These are phyloP conservation scores for Sesamia inferens DNA, from an alignment of 2,888 invertebrate genomes.

Conservation along the genomic window DNA sequence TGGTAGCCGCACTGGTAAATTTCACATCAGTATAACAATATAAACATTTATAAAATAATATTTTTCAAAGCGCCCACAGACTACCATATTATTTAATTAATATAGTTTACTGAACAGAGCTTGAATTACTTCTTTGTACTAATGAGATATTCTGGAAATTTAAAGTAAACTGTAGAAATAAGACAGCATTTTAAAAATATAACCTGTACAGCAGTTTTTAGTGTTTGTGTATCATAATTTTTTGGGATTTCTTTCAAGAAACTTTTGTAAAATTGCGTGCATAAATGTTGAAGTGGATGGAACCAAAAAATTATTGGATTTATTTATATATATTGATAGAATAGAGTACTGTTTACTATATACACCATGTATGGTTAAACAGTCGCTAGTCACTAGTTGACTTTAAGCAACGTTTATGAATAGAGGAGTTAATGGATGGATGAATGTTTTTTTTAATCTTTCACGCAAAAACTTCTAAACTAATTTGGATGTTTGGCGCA, in stretches of 20 bases:
- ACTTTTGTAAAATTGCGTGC: not conserved
- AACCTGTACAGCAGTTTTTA: constrained; percentile 28
- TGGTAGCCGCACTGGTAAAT: not conserved
- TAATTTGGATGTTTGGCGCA: too few relatives aligned
- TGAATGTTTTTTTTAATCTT: too few relatives aligned
- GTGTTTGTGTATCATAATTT: constrained; percentile 32
- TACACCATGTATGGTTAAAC: too few relatives aligned
- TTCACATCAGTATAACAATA: constrained; percentile 26
- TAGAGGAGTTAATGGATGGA: not conserved
- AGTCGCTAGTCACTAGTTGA: too few relatives aligned
- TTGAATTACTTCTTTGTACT: constrained; percentile 49
- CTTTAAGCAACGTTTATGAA: too few relatives aligned
- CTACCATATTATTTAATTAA: constrained; percentile 16
- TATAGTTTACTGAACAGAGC: constrained; percentile 35
- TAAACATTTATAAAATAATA: constrained; percentile 21
- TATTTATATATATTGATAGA: not conserved
- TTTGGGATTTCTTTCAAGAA: not conserved
- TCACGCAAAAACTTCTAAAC: too few relatives aligned
- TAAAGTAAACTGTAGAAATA: constrained; percentile 40
- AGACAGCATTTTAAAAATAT: constrained; percentile 33
- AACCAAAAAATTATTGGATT: not conserved
- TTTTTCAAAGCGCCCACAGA: constrained; percentile 48
- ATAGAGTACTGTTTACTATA: too few relatives aligned
- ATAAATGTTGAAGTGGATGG: not conserved
- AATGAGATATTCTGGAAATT: constrained; percentile 41